Evolutionary conservation across 2,797 vertebrate species (phyloP).

Genomic region (Benthosema pterotum): DNA sequence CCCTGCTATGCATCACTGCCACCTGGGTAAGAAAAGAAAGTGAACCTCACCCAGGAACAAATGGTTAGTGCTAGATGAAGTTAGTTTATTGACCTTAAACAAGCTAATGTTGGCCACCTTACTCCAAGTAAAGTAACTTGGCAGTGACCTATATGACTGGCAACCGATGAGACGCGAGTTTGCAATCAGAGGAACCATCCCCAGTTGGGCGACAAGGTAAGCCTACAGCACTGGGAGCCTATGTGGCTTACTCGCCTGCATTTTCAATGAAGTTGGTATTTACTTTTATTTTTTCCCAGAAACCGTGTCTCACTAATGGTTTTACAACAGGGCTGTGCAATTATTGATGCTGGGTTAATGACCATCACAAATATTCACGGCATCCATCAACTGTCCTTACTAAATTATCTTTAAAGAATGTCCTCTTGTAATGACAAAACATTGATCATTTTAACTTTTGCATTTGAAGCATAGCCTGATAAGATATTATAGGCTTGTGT

Average conservation of each 20-base stretch:
- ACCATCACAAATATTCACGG: not conserved
- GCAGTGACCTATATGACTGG: conserved; percentile 38
- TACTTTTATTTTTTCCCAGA: not conserved
- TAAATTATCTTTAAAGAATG: not conserved
- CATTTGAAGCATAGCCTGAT: not conserved
- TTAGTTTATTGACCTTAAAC: conserved; percentile 4
- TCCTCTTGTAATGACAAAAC: not conserved
- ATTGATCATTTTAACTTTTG: not conserved
- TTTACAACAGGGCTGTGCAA: not conserved
- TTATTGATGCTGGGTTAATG: not conserved
- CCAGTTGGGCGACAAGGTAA: conserved; percentile 71
- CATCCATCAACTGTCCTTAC: too few relatives aligned
- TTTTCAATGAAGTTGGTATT: not conserved
- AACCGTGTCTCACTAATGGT: not conserved
- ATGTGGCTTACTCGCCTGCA: too few relatives aligned
- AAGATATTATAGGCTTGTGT: not conserved
- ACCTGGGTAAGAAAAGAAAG: too few relatives aligned
- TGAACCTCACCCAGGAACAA: too few relatives aligned
- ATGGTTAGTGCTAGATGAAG: not conserved
- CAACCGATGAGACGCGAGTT: conserved; percentile 54
- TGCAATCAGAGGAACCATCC: conserved; percentile 46
- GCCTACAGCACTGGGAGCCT: conserved; percentile 28
- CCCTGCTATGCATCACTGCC: too few relatives aligned
- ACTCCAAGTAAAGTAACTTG: conserved; percentile 32
- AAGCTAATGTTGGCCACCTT: conserved; percentile 14